A percentile compares a stretch with the other conserved stretches of the same genome.
Evolutionary conservation across 2,113 vertebrate species (phyloP).

Genomic region (Anas platyrhynchos): DNA sequence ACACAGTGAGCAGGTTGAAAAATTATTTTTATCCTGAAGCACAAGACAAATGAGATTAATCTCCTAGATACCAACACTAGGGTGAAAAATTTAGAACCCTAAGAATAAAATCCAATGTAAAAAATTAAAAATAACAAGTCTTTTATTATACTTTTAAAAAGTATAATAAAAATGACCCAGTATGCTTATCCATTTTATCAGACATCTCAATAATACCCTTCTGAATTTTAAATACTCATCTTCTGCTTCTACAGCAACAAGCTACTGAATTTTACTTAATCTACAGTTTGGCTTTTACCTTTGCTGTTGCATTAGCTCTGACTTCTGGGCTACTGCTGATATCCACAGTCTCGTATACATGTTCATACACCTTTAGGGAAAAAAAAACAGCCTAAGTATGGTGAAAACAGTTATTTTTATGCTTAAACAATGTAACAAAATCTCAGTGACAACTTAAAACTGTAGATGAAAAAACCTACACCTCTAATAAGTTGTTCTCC

Average conservation of each 20-base stretch:
- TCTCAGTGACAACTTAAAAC: not conserved
- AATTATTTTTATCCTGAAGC: not conserved
- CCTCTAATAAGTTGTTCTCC: not conserved
- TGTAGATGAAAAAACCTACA: not conserved
- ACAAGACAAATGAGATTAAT: not conserved
- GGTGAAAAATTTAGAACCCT: not conserved
- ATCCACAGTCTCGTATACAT: conserved; percentile 98
- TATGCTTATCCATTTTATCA: not conserved
- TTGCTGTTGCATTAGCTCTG: conserved; percentile 96
- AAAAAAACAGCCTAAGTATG: not conserved
- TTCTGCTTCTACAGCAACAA: not conserved
- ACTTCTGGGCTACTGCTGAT: conserved; percentile 98
- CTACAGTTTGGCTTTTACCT: conserved; percentile 79
- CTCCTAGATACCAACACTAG: not conserved
- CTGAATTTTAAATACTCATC: not conserved
- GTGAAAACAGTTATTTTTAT: not conserved
- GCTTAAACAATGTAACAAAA: not conserved
- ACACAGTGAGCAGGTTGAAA: not conserved
- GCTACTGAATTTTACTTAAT: not conserved
- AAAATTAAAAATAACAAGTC: not conserved
- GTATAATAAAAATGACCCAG: not conserved
- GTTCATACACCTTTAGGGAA: conserved; percentile 92
- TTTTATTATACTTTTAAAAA: not conserved
- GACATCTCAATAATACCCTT: not conserved
- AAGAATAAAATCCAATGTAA: not conserved